phyloP scores from a whole-genome alignment of 2,888 invertebrate species.

The Drosophila greeni region DNA sequence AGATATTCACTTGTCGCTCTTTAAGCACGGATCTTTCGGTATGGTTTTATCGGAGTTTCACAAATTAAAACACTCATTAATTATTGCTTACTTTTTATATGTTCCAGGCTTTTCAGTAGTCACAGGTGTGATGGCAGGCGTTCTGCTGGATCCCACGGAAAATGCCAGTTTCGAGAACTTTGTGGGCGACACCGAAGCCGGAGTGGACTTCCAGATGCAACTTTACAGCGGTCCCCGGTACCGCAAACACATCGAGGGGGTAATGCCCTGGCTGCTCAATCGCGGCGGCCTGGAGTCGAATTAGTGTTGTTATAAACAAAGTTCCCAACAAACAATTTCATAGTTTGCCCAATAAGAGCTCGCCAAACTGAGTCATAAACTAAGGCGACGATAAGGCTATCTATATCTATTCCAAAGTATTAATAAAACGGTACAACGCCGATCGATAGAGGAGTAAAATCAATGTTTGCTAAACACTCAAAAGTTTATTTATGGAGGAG shows the following conservation, averaged over 20 bases:
- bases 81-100: no score
- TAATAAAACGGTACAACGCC: background rate
- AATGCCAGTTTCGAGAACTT: conserved; percentile 64
- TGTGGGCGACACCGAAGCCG: conserved; percentile 47
- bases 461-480: background rate
- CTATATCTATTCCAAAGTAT: background rate
- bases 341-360: background rate
- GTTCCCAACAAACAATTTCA: background rate
- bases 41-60: background rate
- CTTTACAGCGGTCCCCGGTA: conserved; percentile 66
- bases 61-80: no score
- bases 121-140: conserved; percentile 65
- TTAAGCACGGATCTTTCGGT: conserved; percentile 72
- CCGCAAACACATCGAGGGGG: conserved; percentile 62
- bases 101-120: conserved; percentile 54
- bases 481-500: background rate
- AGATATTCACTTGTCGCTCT: conserved; percentile 63
- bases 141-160: conserved; percentile 67
- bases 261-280: conserved; percentile 73
- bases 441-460: background rate
- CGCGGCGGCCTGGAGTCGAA: conserved; percentile 15
- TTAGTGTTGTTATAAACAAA: background rate
- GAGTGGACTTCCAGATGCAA: conserved; percentile 54
- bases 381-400: background rate
- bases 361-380: background rate